phyloP scores from a whole-genome alignment of 2,113 vertebrate species.

The Propithecus coquereli region DNA sequence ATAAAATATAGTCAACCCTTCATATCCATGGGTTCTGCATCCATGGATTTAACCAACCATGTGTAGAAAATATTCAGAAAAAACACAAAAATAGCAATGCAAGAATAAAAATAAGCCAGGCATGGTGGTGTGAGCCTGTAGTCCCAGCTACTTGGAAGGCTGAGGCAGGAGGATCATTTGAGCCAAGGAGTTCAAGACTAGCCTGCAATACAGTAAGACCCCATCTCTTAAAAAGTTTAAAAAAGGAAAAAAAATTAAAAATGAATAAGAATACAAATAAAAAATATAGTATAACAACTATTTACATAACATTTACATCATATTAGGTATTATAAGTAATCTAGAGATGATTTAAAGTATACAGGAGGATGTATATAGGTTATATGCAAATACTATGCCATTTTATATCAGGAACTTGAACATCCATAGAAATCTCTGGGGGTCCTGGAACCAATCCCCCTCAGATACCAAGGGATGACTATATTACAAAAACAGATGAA shows the following conservation, averaged over 20 bases:
- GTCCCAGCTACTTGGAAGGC: no score
- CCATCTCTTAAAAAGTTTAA: no score
- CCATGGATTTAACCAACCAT: neutral
- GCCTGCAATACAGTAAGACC: no score
- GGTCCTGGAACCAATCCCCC: neutral
- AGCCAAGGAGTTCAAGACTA: no score
- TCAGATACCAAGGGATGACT: neutral
- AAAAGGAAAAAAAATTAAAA: no score
- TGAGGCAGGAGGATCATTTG: no score
- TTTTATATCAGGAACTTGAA: neutral
- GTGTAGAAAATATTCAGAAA: neutral
- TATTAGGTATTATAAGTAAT: neutral
- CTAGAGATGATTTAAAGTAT: neutral
- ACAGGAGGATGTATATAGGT: neutral
- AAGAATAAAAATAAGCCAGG: neutral
- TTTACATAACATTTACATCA: neutral
- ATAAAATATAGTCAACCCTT: neutral
- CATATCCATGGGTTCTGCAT: neutral
- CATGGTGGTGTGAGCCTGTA: no score
- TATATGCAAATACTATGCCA: neutral
- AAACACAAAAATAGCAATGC: neutral
- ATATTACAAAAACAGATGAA: neutral
- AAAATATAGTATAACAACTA: neutral
- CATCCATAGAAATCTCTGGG: neutral
- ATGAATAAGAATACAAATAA: neutral